A percentile compares a stretch with the other conserved stretches of the same genome.
Evolutionary conservation across 1,140 invertebrate genomes (phyloP).

Genomic region (Caenorhabditis latens): DNA sequence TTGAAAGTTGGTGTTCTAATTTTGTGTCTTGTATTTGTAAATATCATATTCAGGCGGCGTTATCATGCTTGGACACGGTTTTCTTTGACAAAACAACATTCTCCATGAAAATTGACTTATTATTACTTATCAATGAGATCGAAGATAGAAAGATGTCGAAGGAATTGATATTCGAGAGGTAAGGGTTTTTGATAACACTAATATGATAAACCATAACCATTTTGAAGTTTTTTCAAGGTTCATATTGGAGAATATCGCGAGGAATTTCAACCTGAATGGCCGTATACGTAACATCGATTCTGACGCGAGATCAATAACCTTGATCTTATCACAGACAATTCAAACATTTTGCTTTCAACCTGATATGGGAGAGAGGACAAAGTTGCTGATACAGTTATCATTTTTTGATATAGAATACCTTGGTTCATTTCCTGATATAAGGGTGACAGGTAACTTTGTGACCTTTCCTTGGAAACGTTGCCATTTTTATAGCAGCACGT

Average conservation of each 20-base stretch:
- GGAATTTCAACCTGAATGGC: constrained; percentile 35
- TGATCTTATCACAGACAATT: constrained; percentile 54
- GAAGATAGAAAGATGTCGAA: constrained; percentile 33
- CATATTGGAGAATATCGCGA: constrained; percentile 30
- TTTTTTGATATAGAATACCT: constrained; percentile 36
- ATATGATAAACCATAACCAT: too few species aligned
- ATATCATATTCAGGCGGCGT: neutral
- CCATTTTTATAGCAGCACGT: neutral
- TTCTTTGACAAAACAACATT: constrained; percentile 36
- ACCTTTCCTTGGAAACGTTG: neutral
- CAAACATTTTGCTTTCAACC: constrained; percentile 47
- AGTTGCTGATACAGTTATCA: constrained; percentile 33
- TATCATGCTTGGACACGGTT: constrained; percentile 44
- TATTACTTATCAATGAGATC: constrained; percentile 27
- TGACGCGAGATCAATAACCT: constrained; percentile 44
- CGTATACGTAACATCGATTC: constrained; percentile 35
- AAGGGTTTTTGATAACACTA: neutral
- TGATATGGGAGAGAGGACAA: constrained; percentile 36
- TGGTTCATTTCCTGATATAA: constrained; percentile 36
- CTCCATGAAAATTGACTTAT: constrained; percentile 25
- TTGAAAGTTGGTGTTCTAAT: neutral
- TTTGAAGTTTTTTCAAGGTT: constrained; percentile 33
- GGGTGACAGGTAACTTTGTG: constrained; percentile 18
- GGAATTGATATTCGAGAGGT: constrained; percentile 39
- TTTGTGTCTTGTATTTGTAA: neutral